phyloP scores from a whole-genome alignment of 2,888 invertebrate species.

The Conistra vaccinii region DNA sequence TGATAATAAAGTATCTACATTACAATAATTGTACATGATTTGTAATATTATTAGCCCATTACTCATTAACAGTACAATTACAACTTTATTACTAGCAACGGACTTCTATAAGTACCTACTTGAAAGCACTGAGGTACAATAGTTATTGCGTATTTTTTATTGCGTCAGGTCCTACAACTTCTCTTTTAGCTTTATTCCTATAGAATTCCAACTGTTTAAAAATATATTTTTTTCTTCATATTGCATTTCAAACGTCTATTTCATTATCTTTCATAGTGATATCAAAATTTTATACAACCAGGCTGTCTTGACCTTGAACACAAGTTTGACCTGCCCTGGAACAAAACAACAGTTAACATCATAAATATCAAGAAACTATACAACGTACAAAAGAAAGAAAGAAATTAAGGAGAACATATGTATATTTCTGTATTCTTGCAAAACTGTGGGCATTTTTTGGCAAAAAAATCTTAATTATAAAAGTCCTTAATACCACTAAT shows the following conservation, averaged over 20 bases:
- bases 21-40: constrained; percentile 51
- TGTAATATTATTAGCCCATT: constrained; percentile 43
- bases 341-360: background rate
- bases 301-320: background rate
- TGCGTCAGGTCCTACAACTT: background rate
- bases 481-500: constrained; percentile 30
- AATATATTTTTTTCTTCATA: background rate
- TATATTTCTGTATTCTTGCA: background rate
- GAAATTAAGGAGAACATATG: background rate
- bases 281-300: background rate
- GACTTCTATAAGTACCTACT: background rate
- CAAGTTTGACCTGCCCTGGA: background rate
- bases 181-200: background rate
- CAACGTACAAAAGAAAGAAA: background rate
- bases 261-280: background rate
- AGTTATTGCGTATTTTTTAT: background rate
- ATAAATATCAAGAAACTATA: background rate
- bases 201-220: background rate
- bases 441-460: background rate
- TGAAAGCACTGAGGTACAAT: background rate
- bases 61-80: constrained; percentile 40
- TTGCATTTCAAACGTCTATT: background rate
- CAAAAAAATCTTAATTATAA: constrained; percentile 1
- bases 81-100: constrained; percentile 20
- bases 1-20: constrained; percentile 16